These are phyloP conservation scores for Pseudopleuronectes americanus DNA, from an alignment of 2,797 vertebrate genomes.

Conservation along the genomic window DNA sequence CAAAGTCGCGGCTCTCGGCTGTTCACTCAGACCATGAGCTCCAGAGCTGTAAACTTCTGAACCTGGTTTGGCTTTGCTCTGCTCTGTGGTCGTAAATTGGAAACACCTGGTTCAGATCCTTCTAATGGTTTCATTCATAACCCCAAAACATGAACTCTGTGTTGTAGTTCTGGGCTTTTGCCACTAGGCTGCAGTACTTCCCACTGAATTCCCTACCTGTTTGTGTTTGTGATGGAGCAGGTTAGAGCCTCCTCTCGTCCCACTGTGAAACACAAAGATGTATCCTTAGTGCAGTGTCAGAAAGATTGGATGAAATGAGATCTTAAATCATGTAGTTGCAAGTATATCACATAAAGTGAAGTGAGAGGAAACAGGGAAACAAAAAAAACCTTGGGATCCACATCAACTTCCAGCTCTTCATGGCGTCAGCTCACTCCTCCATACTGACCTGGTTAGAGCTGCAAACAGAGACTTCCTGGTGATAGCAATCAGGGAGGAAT, in stretches of 20 bases:
- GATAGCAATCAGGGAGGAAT: slow-evolving; percentile 68
- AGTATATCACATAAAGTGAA: slow-evolving; percentile 4
- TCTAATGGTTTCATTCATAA: slow-evolving; percentile 45
- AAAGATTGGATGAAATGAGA: slow-evolving; percentile 10
- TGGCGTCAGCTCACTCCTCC: slow-evolving; percentile 19
- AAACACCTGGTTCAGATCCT: slow-evolving; percentile 60
- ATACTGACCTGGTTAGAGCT: slow-evolving; percentile 64
- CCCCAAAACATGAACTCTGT: neutral
- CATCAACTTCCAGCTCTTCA: slow-evolving; percentile 9
- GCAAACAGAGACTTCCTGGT: slow-evolving; percentile 69
- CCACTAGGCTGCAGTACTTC: slow-evolving; percentile 71
- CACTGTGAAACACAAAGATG: too few species aligned
- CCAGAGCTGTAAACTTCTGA: slow-evolving; percentile 48
- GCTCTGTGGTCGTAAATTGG: slow-evolving; percentile 60
- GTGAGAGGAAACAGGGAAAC: slow-evolving; percentile 21
- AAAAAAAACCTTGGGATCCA: slow-evolving; percentile 17
- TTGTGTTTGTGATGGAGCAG: neutral
- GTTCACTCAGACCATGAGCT: slow-evolving; percentile 54
- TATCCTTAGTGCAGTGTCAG: neutral
- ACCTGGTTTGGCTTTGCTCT: slow-evolving; percentile 35
- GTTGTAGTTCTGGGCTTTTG: slow-evolving; percentile 1
- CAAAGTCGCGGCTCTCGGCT: slow-evolving; percentile 11
- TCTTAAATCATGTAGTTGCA: neutral
- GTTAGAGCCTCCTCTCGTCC: neutral
- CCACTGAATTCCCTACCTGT: slow-evolving; percentile 3